Evolutionary conservation across 2,888 invertebrate species (phyloP).

Genomic region (Coelinius sp.): DNA sequence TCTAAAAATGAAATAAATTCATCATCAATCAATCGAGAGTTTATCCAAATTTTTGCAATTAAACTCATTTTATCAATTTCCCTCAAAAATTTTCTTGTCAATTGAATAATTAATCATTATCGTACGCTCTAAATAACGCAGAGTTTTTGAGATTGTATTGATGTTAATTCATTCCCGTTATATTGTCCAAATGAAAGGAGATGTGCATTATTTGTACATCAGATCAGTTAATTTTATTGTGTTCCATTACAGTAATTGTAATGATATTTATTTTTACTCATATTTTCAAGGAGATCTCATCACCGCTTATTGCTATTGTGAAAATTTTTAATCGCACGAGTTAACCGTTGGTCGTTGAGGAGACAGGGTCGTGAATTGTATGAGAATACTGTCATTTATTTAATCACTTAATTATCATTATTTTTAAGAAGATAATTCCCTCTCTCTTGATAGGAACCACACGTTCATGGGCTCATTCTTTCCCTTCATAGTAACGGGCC

Average conservation of each 20-base stretch:
- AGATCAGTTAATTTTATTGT: constrained; percentile 4
- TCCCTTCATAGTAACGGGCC: constrained; percentile 93
- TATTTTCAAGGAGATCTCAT: not conserved
- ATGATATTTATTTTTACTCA: not conserved
- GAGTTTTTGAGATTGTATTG: no score
- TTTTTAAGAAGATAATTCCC: constrained; percentile 60
- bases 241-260: constrained; percentile 10
- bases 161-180: no score
- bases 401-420: constrained; percentile 12
- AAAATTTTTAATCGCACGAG: constrained; percentile 43
- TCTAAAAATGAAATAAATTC: no score
- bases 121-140: no score
- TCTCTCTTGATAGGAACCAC: constrained; percentile 82
- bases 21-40: no score
- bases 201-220: not conserved
- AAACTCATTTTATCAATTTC: no score
- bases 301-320: constrained; percentile 52
- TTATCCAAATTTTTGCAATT: no score
- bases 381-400: constrained; percentile 13
- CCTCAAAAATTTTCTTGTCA: no score
- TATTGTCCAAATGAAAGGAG: no score
- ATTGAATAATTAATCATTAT: no score
- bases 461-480: constrained; percentile 95
- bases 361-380: constrained; percentile 14
- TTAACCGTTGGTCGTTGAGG: constrained; percentile 35